A percentile compares a stretch with the other conserved stretches of the same genome.
Evolutionary conservation across 2,888 invertebrate species (phyloP).

Genomic region (Fabriciana adippe): DNA sequence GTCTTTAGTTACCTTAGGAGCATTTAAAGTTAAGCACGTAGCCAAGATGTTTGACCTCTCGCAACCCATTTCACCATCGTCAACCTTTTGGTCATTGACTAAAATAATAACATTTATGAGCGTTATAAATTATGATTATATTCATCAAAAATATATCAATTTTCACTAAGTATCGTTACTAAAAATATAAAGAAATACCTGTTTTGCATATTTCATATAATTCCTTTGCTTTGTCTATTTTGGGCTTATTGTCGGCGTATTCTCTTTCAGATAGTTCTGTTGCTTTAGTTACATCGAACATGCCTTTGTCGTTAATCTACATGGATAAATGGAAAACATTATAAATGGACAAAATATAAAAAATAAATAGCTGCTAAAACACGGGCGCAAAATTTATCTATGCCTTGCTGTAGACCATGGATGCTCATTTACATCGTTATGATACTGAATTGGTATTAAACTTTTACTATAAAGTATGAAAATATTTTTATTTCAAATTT

Average conservation of each 20-base stretch:
- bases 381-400: no score
- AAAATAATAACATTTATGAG: constrained; percentile 37
- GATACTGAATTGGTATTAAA: no score
- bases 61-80: constrained; percentile 65
- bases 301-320: constrained; percentile 67
- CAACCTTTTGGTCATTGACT: constrained; percentile 66
- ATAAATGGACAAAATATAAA: not conserved
- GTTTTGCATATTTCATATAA: constrained; percentile 63
- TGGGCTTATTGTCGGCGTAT: constrained; percentile 55
- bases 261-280: constrained; percentile 56
- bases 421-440: no score
- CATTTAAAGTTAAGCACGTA: constrained; percentile 63
- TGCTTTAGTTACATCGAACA: constrained; percentile 58
- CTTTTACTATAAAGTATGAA: no score
- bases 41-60: constrained; percentile 64
- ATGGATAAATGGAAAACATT: constrained; percentile 8
- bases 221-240: constrained; percentile 59
- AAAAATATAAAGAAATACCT: constrained; percentile 48
- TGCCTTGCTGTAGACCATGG: no score
- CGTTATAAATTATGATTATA: no score
- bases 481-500: no score
- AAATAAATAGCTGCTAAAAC: no score
- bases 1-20: constrained; percentile 55
- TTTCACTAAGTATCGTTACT: not conserved
- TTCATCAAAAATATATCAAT: not conserved